Evolutionary conservation across 2,113 vertebrate species (phyloP), one percentile per base, ranked within the genome.

Genomic region (Tychaedon coryphoeus): DNA sequence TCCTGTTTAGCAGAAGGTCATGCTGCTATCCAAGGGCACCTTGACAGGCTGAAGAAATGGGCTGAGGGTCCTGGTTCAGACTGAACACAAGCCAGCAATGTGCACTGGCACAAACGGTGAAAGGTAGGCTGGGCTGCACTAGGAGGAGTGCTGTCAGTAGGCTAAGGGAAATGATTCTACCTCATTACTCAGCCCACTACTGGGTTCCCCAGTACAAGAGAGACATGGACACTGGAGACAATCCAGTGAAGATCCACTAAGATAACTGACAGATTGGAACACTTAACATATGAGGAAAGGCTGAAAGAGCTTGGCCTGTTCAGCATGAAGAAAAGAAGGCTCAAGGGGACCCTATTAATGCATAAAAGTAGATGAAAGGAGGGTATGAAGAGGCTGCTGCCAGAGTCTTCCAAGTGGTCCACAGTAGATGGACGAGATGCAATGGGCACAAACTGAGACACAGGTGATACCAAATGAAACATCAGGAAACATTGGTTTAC

Each of bases 401-500:
- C 61, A 87, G 47, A 57, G 6, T 45, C 8, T 65, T 79, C 12
- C 72, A 36, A 48, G 12, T 25, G 12, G 14, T 43, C 10, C 6
- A 24, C 22, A 23, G 26, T 61, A 28, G 86, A 29, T 70, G 22
- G 22, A 81, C 0, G 1, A 77, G 28, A 69, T 40, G 6, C 48
- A 45, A 40, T 5, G 8, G 33, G 8, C 22, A 88, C 31, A 82
- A 65, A 60, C 6, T 29, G n/a, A 76, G 60, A 31, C 19, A 62
- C 0, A 6, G 10, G 6, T 1, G 0, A 26, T 42, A 18, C 5
- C 0, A 0, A n/a, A 45, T 47, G 26, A 73, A 65, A 45, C 22
- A 56, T 8, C 25, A 92, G n/a, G 40, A 70, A 77, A 61, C 19
- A 54, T 5, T 22, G 36, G 36, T 74, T 75, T 48, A 48, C 12